These are phyloP conservation scores for Catamblyrhynchus diadema DNA, from an alignment of 2,797 vertebrate genomes.

Conservation along the genomic window DNA sequence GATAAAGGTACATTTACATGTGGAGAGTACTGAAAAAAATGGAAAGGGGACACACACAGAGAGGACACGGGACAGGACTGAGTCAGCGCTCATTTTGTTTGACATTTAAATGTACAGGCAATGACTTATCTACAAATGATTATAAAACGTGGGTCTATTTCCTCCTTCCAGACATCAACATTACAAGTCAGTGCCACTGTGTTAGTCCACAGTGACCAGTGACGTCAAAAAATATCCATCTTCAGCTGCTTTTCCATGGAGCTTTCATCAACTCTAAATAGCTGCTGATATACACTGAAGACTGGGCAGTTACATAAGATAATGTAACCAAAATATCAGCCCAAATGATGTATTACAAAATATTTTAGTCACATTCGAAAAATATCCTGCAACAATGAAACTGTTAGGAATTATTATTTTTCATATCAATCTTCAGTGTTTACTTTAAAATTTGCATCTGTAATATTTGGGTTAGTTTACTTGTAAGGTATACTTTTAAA, in stretches of 20 bases:
- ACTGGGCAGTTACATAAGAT: not conserved
- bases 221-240: not conserved
- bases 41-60: not conserved
- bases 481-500: constrained; percentile 37
- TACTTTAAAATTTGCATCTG: not conserved
- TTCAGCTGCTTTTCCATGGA: not conserved
- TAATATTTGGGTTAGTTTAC: constrained; percentile 24
- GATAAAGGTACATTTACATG: not conserved
- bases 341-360: not conserved
- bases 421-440: not conserved
- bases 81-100: not conserved
- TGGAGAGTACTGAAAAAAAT: not conserved
- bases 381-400: constrained; percentile 24
- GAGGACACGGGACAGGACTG: not conserved
- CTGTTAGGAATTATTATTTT: not conserved
- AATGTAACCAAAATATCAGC: not conserved
- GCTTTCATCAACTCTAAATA: not conserved
- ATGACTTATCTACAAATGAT: not conserved
- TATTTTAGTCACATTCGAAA: not conserved
- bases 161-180: not conserved
- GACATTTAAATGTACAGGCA: not conserved
- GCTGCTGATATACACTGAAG: not conserved
- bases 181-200: not conserved
- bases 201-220: not conserved
- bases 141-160: not conserved